Evolutionary conservation across 2,888 invertebrate species (phyloP).

Genomic region (Pristionchus exspectatus): DNA sequence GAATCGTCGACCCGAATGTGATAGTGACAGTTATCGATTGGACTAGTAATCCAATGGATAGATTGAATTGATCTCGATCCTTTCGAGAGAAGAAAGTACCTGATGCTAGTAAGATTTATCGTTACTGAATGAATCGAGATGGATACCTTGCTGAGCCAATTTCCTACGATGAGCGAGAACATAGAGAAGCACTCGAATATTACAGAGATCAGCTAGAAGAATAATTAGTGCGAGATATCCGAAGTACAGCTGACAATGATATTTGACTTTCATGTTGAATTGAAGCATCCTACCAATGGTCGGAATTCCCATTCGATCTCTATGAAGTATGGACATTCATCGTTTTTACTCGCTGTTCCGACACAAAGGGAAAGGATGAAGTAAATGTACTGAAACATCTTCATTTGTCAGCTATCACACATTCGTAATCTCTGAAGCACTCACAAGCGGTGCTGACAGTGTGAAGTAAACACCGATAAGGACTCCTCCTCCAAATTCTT

Average conservation of each 20-base stretch:
- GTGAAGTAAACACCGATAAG: not conserved
- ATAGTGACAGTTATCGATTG: conserved; percentile 45
- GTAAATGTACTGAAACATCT: conserved; percentile 41
- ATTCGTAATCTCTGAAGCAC: not conserved
- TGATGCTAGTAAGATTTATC: not conserved
- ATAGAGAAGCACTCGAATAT: conserved; percentile 19
- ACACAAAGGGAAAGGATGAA: conserved; percentile 24
- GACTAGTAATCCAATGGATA: conserved; percentile 48
- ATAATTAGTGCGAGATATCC: conserved; percentile 1
- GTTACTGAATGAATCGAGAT: not conserved
- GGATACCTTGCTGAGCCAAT: not conserved
- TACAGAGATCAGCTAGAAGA: not conserved
- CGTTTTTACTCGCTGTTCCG: not conserved
- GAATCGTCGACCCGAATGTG: conserved; percentile 52
- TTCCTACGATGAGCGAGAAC: not conserved
- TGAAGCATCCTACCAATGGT: conserved; percentile 11
- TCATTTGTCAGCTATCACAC: not conserved
- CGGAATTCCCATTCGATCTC: conserved; percentile 50
- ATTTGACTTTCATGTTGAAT: not conserved
- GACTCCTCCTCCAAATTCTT: not conserved
- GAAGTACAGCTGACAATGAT: not conserved
- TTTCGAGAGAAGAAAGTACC: not conserved
- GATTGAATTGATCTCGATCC: conserved; percentile 49
- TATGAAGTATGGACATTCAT: conserved; percentile 54
- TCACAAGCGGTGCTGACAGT: conserved; percentile 7